Evolutionary conservation across 2,113 vertebrate species (phyloP).

Genomic region (Phoxinus phoxinus): DNA sequence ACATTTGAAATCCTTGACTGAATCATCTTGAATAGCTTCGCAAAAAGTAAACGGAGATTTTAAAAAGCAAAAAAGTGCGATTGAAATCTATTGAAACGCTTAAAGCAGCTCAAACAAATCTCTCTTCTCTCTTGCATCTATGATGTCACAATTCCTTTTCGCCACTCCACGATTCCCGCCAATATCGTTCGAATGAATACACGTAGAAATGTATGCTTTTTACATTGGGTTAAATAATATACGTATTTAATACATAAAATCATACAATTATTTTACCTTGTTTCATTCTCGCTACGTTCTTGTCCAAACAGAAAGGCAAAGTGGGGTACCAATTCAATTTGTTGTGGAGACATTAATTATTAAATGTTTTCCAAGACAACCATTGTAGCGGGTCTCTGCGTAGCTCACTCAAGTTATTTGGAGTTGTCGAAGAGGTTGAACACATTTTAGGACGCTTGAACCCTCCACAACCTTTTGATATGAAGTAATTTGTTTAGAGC

Average conservation of each 20-base stretch:
- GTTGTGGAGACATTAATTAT: slow-evolving; percentile 30
- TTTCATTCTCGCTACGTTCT: background rate
- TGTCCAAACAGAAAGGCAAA: background rate
- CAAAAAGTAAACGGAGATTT: background rate
- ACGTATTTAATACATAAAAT: background rate
- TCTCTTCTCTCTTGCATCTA: too few relatives aligned
- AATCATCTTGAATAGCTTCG: background rate
- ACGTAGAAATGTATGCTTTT: background rate
- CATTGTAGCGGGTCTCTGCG: background rate
- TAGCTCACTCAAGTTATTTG: background rate
- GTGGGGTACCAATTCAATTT: background rate
- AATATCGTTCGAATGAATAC: background rate
- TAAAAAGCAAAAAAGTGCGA: background rate
- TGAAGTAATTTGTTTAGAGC: background rate
- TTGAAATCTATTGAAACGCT: background rate
- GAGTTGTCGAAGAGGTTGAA: background rate
- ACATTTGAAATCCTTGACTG: slow-evolving; percentile 36
- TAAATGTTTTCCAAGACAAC: slow-evolving; percentile 26
- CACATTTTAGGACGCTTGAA: background rate
- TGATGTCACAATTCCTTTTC: background rate
- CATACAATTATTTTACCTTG: background rate
- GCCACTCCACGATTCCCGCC: background rate
- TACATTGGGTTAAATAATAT: background rate
- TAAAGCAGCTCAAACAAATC: background rate
- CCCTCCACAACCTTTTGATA: background rate